Conservation (phyloP, 2,888 invertebrate genomes). For the Microchrysa polita region DNA sequence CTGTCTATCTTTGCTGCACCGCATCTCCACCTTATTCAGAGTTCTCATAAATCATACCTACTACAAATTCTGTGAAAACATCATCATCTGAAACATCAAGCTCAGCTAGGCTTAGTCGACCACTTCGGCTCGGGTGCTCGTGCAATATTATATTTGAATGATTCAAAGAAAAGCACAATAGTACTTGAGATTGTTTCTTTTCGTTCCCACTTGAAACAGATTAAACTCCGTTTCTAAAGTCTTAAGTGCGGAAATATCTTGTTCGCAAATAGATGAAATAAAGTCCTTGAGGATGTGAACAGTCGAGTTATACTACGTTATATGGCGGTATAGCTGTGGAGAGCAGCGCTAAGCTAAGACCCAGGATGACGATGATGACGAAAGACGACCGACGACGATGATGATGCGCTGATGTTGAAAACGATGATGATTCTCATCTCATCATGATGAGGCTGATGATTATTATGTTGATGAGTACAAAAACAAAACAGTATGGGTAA, state of each 20-base stretch:
- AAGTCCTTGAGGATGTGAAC: constrained; percentile 30
- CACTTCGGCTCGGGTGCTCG: constrained; percentile 34
- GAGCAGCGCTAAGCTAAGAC: too few relatives aligned
- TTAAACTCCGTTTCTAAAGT: constrained; percentile 48
- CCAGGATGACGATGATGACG: constrained; percentile 13
- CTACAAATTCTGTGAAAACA: too few relatives aligned
- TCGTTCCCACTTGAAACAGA: constrained; percentile 48
- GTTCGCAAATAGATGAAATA: constrained; percentile 48
- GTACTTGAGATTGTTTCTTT: constrained; percentile 48
- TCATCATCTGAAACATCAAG: not conserved
- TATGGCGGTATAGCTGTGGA: not conserved
- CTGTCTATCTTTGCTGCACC: too few relatives aligned
- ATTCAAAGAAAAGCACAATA: constrained; percentile 47
- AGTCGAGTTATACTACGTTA: not conserved
- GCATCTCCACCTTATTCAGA: too few relatives aligned
- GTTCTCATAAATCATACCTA: too few relatives aligned
- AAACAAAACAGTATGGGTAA: not conserved
- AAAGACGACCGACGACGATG: too few relatives aligned
- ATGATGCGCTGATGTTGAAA: constrained; percentile 40
- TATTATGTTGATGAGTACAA: constrained; percentile 33
- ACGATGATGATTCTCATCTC: constrained; percentile 42
- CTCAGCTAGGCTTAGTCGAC: constrained; percentile 23
- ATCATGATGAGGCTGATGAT: constrained; percentile 34
- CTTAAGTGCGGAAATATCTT: constrained; percentile 47
- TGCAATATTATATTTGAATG: constrained; percentile 47